Evolutionary conservation across 2,888 invertebrate genomes (phyloP).

Genomic region (Tolmerus cingulatus): DNA sequence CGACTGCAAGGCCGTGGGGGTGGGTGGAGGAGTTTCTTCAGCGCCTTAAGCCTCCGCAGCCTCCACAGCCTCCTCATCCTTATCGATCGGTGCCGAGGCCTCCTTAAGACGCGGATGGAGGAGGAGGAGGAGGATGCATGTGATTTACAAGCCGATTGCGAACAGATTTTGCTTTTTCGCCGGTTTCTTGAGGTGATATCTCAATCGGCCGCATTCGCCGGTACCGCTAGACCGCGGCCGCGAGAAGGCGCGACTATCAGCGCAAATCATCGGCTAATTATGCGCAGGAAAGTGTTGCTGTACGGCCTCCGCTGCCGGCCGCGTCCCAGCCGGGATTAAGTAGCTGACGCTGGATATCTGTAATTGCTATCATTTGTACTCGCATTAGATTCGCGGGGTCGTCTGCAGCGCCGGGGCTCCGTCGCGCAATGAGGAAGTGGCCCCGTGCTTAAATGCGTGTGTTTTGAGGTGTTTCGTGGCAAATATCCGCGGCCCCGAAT

Average conservation of each 20-base stretch:
- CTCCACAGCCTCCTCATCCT: neutral
- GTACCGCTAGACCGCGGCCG: neutral
- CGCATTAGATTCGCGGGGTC: constrained; percentile 3
- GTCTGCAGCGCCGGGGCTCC: neutral
- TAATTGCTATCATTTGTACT: constrained; percentile 37
- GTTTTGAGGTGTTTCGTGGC: constrained; percentile 16
- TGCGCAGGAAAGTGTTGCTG: constrained; percentile 8
- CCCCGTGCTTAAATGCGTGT: neutral
- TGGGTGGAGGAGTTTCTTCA: neutral
- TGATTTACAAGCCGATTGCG: constrained; percentile 3
- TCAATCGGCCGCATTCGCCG: neutral
- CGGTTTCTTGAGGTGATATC: neutral
- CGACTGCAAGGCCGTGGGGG: neutral
- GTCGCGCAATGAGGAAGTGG: neutral
- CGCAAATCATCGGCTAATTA: constrained; percentile 22
- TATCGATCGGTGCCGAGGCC: neutral
- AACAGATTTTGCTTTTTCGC: constrained; percentile 9
- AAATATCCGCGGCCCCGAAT: neutral
- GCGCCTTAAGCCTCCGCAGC: neutral
- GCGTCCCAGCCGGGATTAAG: constrained; percentile 1
- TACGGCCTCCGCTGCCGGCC: neutral
- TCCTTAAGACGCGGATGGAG: neutral
- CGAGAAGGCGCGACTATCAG: neutral
- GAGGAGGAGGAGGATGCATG: neutral
- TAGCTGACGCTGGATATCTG: constrained; percentile 22